A percentile compares a stretch with the other conserved stretches of the same genome.
Evolutionary conservation across 1,140 invertebrate genomes (phyloP).

Genomic region (Phortica variegata): DNA sequence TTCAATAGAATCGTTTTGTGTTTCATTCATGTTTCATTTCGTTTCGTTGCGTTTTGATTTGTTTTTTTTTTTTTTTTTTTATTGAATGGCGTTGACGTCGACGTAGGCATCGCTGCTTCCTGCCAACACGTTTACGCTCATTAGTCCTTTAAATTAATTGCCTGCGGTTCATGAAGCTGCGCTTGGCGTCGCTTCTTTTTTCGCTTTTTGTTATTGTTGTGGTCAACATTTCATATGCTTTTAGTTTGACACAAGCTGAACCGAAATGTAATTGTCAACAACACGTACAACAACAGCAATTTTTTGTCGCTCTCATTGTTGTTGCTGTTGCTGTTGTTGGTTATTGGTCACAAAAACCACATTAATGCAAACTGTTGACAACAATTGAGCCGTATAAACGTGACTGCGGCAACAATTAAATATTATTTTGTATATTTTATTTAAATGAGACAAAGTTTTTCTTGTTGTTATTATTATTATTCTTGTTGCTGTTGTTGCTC

Average conservation of each 20-base stretch:
- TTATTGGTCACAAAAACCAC: slow-evolving; percentile 22
- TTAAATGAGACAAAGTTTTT: too few relatives aligned
- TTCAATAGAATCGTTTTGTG: background rate
- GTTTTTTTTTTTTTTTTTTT: too few relatives aligned
- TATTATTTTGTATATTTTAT: too few relatives aligned
- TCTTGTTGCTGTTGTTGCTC: background rate
- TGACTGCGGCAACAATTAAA: background rate
- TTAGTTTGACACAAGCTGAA: background rate
- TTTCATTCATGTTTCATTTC: too few relatives aligned
- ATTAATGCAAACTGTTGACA: slow-evolving; percentile 10
- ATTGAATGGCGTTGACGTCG: too few relatives aligned
- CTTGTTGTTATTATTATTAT: too few relatives aligned
- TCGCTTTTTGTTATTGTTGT: background rate
- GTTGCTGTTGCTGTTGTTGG: slow-evolving; percentile 10
- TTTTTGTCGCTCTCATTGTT: background rate
- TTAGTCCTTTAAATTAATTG: too few relatives aligned
- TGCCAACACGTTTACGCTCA: too few relatives aligned
- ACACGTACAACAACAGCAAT: background rate
- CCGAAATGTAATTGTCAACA: background rate
- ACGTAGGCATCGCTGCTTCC: too few relatives aligned
- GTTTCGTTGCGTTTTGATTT: too few relatives aligned
- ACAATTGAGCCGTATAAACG: background rate
- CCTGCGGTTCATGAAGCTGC: too few relatives aligned
- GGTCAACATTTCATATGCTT: background rate
- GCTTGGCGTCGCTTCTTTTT: too few relatives aligned